A percentile compares a stretch with the other conserved stretches of the same genome.
These are phyloP conservation scores for Xanthostigma xanthostigma DNA, from an alignment of 2,888 invertebrate species.

Conservation along the genomic window DNA sequence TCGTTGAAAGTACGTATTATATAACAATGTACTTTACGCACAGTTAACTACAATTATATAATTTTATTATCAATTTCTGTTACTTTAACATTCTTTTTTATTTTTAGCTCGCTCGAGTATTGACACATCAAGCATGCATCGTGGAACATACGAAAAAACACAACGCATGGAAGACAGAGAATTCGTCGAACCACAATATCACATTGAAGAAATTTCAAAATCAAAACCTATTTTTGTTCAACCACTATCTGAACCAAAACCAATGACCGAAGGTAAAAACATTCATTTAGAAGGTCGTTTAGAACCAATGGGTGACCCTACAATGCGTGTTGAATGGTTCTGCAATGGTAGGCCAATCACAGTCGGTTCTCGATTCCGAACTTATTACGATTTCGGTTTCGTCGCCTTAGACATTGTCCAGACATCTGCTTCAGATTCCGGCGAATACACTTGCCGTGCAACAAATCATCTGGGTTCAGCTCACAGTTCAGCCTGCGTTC, in stretches of 20 bases:
- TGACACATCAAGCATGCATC: constrained; percentile 83
- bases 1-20: constrained; percentile 72
- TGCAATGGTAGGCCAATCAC: constrained; percentile 83
- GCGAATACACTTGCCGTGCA: constrained; percentile 88
- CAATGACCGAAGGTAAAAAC: constrained; percentile 74
- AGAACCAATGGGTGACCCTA: constrained; percentile 92
- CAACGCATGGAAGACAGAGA: constrained; percentile 71
- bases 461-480: constrained; percentile 88
- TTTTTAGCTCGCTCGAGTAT: constrained; percentile 69
- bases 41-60: not conserved
- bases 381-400: constrained; percentile 94
- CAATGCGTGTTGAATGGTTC: constrained; percentile 92
- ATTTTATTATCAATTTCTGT: not conserved
- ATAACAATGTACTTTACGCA: too few relatives aligned
- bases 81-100: constrained; percentile 5
- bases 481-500: constrained; percentile 79
- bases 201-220: constrained; percentile 84
- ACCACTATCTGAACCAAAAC: constrained; percentile 73
- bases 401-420: constrained; percentile 92
- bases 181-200: constrained; percentile 75
- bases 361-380: constrained; percentile 82
- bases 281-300: constrained; percentile 83
- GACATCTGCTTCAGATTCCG: constrained; percentile 84
- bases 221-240: constrained; percentile 90
- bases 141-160: constrained; percentile 73